A percentile compares a stretch with the other conserved stretches of the same genome.
These are phyloP conservation scores for Zapus hudsonius DNA, from an alignment of 2,113 vertebrate species.

Conservation along the genomic window DNA sequence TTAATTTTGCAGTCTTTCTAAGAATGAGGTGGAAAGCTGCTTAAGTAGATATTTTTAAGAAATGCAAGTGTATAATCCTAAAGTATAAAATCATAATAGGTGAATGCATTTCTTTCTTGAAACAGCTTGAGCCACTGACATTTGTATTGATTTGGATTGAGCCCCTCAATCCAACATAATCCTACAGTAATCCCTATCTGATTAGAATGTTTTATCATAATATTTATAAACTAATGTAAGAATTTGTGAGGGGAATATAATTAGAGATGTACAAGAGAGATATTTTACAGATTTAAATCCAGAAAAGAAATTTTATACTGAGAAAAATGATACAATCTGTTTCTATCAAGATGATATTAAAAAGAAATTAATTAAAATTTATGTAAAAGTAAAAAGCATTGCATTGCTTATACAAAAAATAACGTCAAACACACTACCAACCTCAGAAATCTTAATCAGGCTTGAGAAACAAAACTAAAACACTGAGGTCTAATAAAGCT, in stretches of 20 bases:
- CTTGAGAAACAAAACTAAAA: constrained; percentile 39
- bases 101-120: constrained; percentile 41
- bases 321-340: background rate
- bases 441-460: background rate
- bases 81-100: constrained; percentile 44
- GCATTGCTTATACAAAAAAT: background rate
- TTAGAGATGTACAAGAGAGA: background rate
- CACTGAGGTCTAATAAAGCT: background rate
- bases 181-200: constrained; percentile 4
- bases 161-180: constrained; percentile 8
- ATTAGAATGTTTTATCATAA: constrained; percentile 58
- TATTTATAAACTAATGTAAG: constrained; percentile 49
- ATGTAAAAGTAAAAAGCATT: background rate
- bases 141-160: constrained; percentile 39
- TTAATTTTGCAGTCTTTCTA: background rate
- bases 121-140: constrained; percentile 36
- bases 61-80: constrained; percentile 33
- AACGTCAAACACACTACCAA: background rate
- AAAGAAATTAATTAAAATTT: constrained; percentile 37
- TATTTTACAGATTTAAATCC: background rate
- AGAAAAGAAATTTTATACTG: background rate
- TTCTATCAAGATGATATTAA: background rate
- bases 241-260: constrained; percentile 1
- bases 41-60: constrained; percentile 12
- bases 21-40: constrained; percentile 13